A percentile compares a stretch with the other conserved stretches of the same genome.
Evolutionary conservation across 2,888 invertebrate genomes (phyloP).

Genomic region (Cryptocheilus praepositus): DNA sequence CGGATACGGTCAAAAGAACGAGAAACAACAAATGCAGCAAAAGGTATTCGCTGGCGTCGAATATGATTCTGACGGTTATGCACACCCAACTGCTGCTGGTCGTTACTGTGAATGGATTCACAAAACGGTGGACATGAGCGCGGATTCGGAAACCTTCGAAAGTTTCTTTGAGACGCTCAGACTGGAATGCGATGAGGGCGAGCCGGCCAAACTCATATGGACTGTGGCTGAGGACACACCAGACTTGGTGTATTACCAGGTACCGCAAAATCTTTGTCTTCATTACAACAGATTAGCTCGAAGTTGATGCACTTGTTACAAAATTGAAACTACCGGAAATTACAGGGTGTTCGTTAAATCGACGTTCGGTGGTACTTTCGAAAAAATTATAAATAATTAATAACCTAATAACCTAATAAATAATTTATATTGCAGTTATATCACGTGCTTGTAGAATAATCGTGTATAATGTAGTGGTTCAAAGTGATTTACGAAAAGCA

Average conservation of each 20-base stretch:
- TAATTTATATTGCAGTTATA: too few relatives aligned
- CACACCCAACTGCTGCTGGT: constrained; percentile 88
- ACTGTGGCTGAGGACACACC: constrained; percentile 91
- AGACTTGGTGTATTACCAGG: constrained; percentile 92
- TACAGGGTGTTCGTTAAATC: too few relatives aligned
- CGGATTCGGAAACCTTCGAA: constrained; percentile 84
- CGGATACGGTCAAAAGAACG: constrained; percentile 87
- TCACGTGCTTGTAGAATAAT: too few relatives aligned
- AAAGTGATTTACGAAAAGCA: too few relatives aligned
- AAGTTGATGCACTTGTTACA: too few relatives aligned
- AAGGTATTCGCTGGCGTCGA: constrained; percentile 88
- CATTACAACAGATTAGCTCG: too few relatives aligned
- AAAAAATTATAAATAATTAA: too few relatives aligned
- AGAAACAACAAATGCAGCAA: constrained; percentile 82
- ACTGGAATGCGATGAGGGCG: constrained; percentile 85
- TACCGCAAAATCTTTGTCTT: too few relatives aligned
- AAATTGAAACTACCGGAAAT: too few relatives aligned
- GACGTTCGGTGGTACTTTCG: too few relatives aligned
- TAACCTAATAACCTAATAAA: too few relatives aligned
- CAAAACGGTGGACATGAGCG: constrained; percentile 84
- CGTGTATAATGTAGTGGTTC: too few relatives aligned
- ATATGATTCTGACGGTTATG: constrained; percentile 85
- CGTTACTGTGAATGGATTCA: constrained; percentile 93
- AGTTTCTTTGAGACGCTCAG: constrained; percentile 86
- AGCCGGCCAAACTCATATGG: constrained; percentile 88